Evolutionary conservation across 2,888 invertebrate species (phyloP).

Genomic region (Platynereis dumerilii): DNA sequence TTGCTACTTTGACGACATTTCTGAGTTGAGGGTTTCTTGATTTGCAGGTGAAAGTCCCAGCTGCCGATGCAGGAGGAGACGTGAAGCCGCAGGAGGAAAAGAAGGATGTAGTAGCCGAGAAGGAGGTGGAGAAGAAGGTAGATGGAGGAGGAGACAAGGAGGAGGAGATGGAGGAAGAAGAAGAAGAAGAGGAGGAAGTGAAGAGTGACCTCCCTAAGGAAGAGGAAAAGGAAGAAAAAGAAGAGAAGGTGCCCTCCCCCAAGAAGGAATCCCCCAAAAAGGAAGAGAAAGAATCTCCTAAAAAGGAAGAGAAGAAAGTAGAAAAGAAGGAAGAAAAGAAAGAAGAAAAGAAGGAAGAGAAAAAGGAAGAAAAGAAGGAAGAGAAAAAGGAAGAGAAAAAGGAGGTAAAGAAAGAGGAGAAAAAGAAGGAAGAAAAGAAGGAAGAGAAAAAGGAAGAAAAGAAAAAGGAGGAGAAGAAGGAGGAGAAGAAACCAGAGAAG

Average conservation of each 20-base stretch:
- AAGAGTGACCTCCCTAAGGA: constrained; percentile 5
- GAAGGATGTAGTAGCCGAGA: not conserved
- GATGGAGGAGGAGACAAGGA: not conserved
- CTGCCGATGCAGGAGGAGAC: not conserved
- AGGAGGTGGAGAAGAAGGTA: not conserved
- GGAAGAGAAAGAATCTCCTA: no score
- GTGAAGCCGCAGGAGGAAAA: not conserved
- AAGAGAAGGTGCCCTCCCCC: constrained; percentile 4
- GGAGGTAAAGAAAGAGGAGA: constrained; percentile 1
- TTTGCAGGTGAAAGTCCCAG: no score
- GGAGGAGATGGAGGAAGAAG: constrained; percentile 6
- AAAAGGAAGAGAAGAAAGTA: constrained; percentile 7
- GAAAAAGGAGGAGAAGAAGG: constrained; percentile 15
- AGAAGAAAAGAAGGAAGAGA: constrained; percentile 10
- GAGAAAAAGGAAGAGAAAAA: constrained; percentile 21
- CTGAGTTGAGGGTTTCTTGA: no score
- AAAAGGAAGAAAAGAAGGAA: constrained; percentile 15
- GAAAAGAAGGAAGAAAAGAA: constrained; percentile 3
- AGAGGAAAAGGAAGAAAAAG: constrained; percentile 13
- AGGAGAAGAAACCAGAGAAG: not conserved
- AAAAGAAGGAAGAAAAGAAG: not conserved
- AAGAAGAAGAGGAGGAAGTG: constrained; percentile 16
- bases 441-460: constrained; percentile 14
- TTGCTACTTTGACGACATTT: no score
- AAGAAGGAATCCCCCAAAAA: constrained; percentile 9